These are phyloP conservation scores for Myotis vivesi DNA, from an alignment of 2,797 vertebrate genomes.

Conservation along the genomic window DNA sequence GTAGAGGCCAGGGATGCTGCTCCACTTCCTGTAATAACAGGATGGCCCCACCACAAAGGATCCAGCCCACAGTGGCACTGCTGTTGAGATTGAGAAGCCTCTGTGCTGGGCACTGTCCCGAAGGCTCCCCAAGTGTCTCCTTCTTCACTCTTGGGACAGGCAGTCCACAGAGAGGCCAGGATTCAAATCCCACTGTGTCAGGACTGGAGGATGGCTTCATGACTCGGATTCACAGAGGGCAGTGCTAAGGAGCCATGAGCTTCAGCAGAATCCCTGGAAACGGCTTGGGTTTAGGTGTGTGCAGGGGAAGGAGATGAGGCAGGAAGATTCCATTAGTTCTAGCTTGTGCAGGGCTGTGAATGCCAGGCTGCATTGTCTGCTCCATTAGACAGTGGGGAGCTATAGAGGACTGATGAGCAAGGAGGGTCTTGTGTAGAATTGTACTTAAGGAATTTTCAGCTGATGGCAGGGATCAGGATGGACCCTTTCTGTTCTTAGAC, in stretches of 20 bases:
- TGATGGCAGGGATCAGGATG: neutral
- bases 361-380: neutral
- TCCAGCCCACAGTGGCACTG: no score
- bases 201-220: neutral
- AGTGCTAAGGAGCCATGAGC: neutral
- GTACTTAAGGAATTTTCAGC: neutral
- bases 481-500: neutral
- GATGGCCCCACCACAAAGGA: accelerated
- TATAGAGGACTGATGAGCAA: neutral
- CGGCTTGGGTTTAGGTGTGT: neutral
- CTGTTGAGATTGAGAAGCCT: neutral
- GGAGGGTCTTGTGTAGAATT: neutral
- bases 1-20: neutral
- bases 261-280: neutral
- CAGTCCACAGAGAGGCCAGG: neutral
- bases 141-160: neutral
- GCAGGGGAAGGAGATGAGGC: neutral
- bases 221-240: neutral
- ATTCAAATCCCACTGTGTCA: neutral
- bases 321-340: neutral
- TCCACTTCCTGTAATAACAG: accelerated
- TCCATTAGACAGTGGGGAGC: neutral
- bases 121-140: neutral
- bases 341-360: no score
- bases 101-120: accelerated